Evolutionary conservation across 2,888 invertebrate species (phyloP).

Genomic region (Tinea trinotella): DNA sequence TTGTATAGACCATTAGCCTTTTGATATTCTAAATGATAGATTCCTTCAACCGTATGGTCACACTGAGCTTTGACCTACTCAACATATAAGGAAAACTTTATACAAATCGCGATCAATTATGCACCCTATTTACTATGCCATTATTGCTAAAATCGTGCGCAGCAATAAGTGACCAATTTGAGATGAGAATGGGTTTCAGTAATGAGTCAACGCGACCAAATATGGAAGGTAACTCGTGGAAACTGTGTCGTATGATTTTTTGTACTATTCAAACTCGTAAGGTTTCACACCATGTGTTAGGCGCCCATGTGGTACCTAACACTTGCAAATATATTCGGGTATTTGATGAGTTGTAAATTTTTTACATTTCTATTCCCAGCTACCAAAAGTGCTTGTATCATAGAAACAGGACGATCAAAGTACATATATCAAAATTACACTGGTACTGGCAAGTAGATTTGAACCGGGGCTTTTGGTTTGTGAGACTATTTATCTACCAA

Average conservation of each 20-base stretch:
- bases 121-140: not conserved
- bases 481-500: too few species aligned
- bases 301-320: not conserved
- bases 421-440: too few species aligned
- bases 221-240: constrained; percentile 46
- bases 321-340: too few species aligned
- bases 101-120: not conserved
- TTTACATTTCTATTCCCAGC: too few species aligned
- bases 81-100: not conserved
- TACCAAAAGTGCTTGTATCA: too few species aligned
- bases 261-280: constrained; percentile 25
- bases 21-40: not conserved
- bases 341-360: too few species aligned
- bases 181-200: constrained; percentile 13
- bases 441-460: too few species aligned
- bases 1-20: constrained; percentile 1
- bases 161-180: constrained; percentile 1
- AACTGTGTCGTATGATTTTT: constrained; percentile 47
- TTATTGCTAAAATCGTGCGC: not conserved
- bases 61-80: not conserved
- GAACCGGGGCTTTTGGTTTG: too few species aligned
- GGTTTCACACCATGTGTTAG: constrained; percentile 1
- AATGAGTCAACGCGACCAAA: constrained; percentile 38
- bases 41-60: constrained; percentile 4
- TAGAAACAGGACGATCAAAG: too few species aligned